phyloP scores from a whole-genome alignment of 1,140 invertebrate genomes.

The Idris sp. region DNA sequence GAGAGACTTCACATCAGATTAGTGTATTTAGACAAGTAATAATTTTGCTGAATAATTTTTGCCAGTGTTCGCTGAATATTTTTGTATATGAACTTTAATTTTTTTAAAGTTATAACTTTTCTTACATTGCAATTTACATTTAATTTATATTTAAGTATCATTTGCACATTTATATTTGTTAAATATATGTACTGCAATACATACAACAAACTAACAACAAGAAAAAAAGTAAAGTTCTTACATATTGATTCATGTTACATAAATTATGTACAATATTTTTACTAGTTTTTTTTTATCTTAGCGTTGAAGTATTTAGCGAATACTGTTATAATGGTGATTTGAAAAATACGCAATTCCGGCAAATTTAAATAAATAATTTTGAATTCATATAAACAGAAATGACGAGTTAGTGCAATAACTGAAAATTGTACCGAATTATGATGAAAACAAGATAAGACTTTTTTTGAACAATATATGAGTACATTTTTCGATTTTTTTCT shows the following conservation, averaged over 20 bases:
- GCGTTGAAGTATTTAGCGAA: conserved; percentile 1
- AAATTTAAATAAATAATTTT: not conserved
- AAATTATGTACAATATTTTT: not conserved
- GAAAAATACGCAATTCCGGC: conserved; percentile 13
- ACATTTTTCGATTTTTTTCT: no score
- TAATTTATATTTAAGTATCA: conserved; percentile 8
- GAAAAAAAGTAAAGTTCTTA: no score
- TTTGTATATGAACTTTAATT: conserved; percentile 1
- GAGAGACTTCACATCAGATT: conserved; percentile 68
- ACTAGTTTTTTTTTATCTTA: not conserved
- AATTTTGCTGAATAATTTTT: conserved; percentile 68
- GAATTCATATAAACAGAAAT: no score
- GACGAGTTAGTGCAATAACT: no score
- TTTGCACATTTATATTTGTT: not conserved
- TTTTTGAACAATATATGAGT: no score
- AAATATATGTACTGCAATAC: no score
- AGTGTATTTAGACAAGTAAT: conserved; percentile 65
- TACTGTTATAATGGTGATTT: not conserved
- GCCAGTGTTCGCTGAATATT: conserved; percentile 26
- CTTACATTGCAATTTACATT: no score
- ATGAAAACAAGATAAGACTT: no score
- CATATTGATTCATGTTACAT: no score
- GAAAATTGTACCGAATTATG: no score
- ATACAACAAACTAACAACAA: no score
- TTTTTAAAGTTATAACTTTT: not conserved